Evolutionary conservation across 2,797 vertebrate genomes (phyloP).

Genomic region (Lacerta bilineata): DNA sequence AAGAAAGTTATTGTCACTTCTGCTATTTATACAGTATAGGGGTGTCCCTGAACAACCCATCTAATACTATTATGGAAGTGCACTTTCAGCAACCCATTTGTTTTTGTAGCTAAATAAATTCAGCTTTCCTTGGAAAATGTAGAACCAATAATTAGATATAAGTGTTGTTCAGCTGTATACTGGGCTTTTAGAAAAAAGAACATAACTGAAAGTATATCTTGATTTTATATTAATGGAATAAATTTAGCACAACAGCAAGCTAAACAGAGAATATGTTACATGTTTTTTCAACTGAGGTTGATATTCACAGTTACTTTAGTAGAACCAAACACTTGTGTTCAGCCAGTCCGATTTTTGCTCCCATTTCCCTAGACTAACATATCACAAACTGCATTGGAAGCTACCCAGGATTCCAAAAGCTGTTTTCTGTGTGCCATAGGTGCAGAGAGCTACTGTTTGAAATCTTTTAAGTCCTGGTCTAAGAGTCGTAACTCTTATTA

Average conservation of each 20-base stretch:
- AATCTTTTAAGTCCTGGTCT: background rate
- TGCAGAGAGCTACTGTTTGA: background rate
- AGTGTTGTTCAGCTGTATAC: background rate
- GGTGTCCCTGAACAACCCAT: background rate
- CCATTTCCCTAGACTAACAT: background rate
- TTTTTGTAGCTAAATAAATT: background rate
- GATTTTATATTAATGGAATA: background rate
- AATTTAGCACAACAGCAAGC: background rate
- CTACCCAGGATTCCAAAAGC: background rate
- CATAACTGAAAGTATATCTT: background rate
- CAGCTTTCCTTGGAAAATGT: background rate
- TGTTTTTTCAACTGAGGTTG: too few relatives aligned
- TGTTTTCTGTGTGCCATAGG: background rate
- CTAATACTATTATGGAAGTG: background rate
- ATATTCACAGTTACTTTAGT: background rate
- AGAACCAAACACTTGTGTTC: background rate
- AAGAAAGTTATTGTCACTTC: background rate
- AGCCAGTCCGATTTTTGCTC: background rate
- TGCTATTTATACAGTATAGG: background rate
- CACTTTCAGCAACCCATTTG: background rate
- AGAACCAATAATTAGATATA: background rate
- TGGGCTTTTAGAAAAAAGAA: background rate
- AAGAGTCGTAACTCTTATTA: background rate
- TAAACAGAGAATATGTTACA: too few relatives aligned
- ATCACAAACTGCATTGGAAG: background rate